These are phyloP conservation scores for Styela plicata DNA, from an alignment of 23 tunicate species.

Conservation along the genomic window DNA sequence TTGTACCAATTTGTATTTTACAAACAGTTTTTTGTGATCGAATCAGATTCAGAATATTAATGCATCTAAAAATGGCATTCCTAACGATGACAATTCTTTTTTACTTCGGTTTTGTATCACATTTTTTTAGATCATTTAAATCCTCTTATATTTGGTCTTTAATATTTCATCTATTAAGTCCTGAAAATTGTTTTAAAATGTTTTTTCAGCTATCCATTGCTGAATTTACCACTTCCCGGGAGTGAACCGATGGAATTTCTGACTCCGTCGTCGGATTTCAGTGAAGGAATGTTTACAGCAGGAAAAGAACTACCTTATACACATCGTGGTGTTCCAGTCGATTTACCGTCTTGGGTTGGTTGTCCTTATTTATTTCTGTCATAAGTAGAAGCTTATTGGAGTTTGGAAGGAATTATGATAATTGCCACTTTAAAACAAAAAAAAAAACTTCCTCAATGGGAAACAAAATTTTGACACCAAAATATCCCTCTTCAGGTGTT, in stretches of 20 bases:
- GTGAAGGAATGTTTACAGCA: not conserved
- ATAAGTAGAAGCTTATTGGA: not conserved
- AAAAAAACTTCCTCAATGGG: no score
- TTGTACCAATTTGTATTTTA: no score
- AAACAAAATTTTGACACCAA: no score
- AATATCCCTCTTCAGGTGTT: no score
- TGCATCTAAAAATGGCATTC: no score
- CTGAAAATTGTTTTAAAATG: no score
- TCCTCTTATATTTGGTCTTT: not conserved
- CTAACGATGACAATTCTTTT: not conserved
- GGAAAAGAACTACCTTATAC: constrained; percentile 15
- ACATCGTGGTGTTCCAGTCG: not conserved
- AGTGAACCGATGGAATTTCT: constrained; percentile 70
- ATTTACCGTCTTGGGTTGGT: constrained; percentile 24
- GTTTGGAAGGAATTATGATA: no score
- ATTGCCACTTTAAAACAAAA: no score
- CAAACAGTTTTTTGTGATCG: no score
- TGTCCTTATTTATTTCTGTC: no score
- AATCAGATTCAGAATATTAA: no score
- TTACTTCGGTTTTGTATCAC: not conserved
- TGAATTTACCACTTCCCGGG: constrained; percentile 87
- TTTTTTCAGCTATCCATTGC: constrained; percentile 58
- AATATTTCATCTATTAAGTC: no score
- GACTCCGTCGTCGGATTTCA: constrained; percentile 33
- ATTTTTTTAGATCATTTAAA: not conserved